Conservation (phyloP, 2,113 vertebrate species). For the Aphyosemion australe region DNA sequence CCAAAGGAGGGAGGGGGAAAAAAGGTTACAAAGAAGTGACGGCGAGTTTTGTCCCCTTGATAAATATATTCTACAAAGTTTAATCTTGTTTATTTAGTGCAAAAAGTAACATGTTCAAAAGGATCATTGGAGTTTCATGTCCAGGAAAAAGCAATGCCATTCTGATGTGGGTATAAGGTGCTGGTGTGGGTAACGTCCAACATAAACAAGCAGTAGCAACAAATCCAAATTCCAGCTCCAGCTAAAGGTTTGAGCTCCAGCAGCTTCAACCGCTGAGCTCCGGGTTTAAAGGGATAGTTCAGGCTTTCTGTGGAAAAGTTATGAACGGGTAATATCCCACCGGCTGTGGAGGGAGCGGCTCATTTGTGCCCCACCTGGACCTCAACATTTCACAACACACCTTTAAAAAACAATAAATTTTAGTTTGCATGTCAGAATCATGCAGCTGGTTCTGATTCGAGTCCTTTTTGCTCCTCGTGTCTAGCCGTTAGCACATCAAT, state of each 20-base stretch:
- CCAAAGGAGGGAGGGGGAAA: background rate
- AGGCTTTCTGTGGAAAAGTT: no score
- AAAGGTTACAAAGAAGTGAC: background rate
- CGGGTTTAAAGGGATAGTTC: no score
- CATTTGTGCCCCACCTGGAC: no score
- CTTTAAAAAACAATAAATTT: no score
- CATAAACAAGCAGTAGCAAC: conserved; percentile 48
- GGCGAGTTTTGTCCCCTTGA: conserved; percentile 21
- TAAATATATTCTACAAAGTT: conserved; percentile 48
- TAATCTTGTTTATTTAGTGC: conserved; percentile 71
- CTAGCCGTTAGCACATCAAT: no score
- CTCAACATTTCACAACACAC: no score
- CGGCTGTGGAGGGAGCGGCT: no score
- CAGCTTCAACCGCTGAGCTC: no score
- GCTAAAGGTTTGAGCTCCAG: background rate
- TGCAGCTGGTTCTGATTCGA: no score
- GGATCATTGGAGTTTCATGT: conserved; percentile 42
- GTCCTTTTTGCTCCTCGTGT: no score
- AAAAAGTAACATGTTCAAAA: conserved; percentile 44
- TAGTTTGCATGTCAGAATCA: no score
- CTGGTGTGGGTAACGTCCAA: conserved; percentile 70
- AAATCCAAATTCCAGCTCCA: conserved; percentile 45
- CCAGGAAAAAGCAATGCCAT: conserved; percentile 52
- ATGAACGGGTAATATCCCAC: no score
- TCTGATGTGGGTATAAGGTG: conserved; percentile 77